Conservation (phyloP, 2,888 invertebrate genomes). For the Sarcophaga variegata region DNA sequence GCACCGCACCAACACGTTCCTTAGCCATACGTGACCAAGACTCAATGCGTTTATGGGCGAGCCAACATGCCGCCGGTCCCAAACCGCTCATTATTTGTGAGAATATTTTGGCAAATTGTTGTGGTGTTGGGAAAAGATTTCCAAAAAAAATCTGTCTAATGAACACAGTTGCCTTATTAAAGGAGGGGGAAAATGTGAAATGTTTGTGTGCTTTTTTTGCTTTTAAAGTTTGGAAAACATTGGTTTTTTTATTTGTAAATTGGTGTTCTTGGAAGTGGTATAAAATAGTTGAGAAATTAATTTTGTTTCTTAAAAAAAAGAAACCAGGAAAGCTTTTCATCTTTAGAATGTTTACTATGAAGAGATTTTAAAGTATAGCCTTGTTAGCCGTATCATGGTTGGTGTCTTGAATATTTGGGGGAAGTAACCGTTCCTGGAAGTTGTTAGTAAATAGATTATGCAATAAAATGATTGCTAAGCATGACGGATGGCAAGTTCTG, state of each 20-base stretch:
- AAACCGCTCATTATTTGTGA: conserved; percentile 84
- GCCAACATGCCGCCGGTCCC: conserved; percentile 89
- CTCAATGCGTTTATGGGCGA: conserved; percentile 89
- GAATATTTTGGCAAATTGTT: conserved; percentile 59
- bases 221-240: conserved; percentile 1
- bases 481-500: background rate
- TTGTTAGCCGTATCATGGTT: no score
- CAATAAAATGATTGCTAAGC: background rate
- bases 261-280: background rate
- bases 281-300: no score
- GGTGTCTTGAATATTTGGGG: no score
- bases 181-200: background rate
- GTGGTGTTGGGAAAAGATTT: background rate
- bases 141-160: conserved; percentile 1
- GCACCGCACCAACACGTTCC: conserved; percentile 83
- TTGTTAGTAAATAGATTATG: no score
- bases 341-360: no score
- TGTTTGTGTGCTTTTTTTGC: background rate
- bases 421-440: no score
- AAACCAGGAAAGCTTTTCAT: background rate
- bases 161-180: background rate
- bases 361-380: no score
- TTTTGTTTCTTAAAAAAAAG: background rate
- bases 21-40: conserved; percentile 90
- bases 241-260: conserved; percentile 1